Conservation (phyloP, 2,888 invertebrate species). For the Cephus sareptanus region DNA sequence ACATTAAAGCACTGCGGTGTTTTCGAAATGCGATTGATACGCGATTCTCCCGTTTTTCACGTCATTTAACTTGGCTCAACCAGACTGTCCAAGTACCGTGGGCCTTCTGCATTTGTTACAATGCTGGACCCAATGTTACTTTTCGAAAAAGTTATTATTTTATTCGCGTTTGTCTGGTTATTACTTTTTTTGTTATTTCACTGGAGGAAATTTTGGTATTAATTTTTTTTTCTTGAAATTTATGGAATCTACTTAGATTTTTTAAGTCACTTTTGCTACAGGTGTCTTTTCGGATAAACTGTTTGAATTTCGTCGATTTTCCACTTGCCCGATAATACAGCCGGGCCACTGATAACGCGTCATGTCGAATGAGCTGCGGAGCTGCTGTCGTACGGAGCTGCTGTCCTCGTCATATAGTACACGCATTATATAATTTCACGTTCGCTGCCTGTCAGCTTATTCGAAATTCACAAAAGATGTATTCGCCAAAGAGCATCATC, state of each 20-base stretch:
- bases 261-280: too few species aligned
- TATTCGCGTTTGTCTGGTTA: too few species aligned
- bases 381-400: too few species aligned
- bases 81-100: neutral
- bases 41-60: neutral
- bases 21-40: neutral
- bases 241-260: too few species aligned
- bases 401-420: constrained; percentile 25
- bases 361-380: neutral
- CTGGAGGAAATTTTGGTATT: too few species aligned
- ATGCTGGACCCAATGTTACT: neutral
- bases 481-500: constrained; percentile 11
- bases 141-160: neutral
- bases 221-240: too few species aligned
- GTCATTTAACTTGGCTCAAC: neutral
- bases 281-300: too few species aligned
- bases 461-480: constrained; percentile 35
- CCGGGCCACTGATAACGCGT: neutral
- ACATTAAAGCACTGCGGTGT: neutral
- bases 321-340: too few species aligned
- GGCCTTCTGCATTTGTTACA: neutral
- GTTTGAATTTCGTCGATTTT: too few species aligned
- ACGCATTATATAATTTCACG: constrained; percentile 34
- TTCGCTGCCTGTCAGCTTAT: constrained; percentile 35
- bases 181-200: too few species aligned